Evolutionary conservation across 2,888 invertebrate species (phyloP).

Genomic region (Oxystoma pomonae): DNA sequence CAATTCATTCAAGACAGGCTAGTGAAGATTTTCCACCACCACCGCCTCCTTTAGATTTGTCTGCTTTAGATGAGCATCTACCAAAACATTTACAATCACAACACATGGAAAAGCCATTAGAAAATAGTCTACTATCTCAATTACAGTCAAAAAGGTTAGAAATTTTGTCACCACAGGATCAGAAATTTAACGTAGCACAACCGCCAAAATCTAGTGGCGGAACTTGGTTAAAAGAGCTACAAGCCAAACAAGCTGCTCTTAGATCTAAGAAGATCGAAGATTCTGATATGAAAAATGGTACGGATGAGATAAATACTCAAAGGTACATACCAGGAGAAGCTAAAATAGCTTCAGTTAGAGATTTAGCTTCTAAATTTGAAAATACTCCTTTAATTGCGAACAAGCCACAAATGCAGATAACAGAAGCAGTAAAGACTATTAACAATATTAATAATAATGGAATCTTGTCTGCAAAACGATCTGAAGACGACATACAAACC

Average conservation of each 20-base stretch:
- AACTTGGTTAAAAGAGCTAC: slow-evolving; percentile 73
- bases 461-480: slow-evolving; percentile 35
- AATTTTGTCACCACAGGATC: slow-evolving; percentile 51
- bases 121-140: slow-evolving; percentile 54
- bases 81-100: slow-evolving; percentile 28
- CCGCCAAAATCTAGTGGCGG: slow-evolving; percentile 48
- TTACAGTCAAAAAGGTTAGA: slow-evolving; percentile 63
- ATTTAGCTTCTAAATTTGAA: slow-evolving; percentile 81
- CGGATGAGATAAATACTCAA: slow-evolving; percentile 37
- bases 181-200: slow-evolving; percentile 34
- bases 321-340: slow-evolving; percentile 30
- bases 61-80: slow-evolving; percentile 58
- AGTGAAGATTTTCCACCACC: slow-evolving; percentile 89
- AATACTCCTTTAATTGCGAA: slow-evolving; percentile 37
- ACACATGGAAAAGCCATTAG: slow-evolving; percentile 35
- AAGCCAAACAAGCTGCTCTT: slow-evolving; percentile 70
- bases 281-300: slow-evolving; percentile 39
- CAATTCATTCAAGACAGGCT: slow-evolving; percentile 77
- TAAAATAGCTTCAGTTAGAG: slow-evolving; percentile 60
- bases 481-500: slow-evolving; percentile 31
- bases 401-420: slow-evolving; percentile 12
- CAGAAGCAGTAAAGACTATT: slow-evolving; percentile 14
- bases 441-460: slow-evolving; percentile 21
- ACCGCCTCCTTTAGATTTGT: slow-evolving; percentile 72
- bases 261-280: slow-evolving; percentile 52